Evolutionary conservation across 2,888 invertebrate genomes (phyloP).

Genomic region (Antitype chi): DNA sequence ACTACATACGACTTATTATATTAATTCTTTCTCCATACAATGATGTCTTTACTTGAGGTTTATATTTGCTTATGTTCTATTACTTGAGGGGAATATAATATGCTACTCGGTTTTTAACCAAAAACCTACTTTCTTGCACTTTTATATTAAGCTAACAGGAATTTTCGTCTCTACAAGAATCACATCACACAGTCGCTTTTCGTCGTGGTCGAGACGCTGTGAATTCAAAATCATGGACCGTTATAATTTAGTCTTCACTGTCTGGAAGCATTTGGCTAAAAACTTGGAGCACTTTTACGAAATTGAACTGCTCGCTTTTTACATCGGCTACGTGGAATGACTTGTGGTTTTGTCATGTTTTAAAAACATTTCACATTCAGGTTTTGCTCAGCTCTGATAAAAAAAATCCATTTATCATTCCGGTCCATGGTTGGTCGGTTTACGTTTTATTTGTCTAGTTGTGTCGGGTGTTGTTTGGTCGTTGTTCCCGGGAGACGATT

Average conservation of each 20-base stretch:
- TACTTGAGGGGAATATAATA: conserved; percentile 28
- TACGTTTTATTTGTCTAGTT: conserved; percentile 48
- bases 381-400: conserved; percentile 46
- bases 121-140: conserved; percentile 13
- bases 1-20: conserved; percentile 72
- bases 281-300: conserved; percentile 72
- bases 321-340: conserved; percentile 63
- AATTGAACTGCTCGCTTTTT: conserved; percentile 74
- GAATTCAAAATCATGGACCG: conserved; percentile 76
- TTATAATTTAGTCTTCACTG: conserved; percentile 72
- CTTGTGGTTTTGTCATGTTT: conserved; percentile 57
- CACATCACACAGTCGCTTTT: conserved; percentile 69
- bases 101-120: conserved; percentile 11
- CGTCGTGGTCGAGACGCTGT: conserved; percentile 65
- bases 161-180: conserved; percentile 43
- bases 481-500: conserved; percentile 71
- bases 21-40: conserved; percentile 70
- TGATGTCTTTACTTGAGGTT: conserved; percentile 26
- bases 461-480: conserved; percentile 44
- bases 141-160: conserved; percentile 25
- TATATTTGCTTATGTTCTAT: conserved; percentile 32
- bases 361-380: conserved; percentile 52
- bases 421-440: conserved; percentile 41
- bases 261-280: conserved; percentile 68
- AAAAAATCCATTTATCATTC: conserved; percentile 47